A percentile compares a stretch with the other conserved stretches of the same genome.
phyloP scores from a whole-genome alignment of 2,888 invertebrate genomes.

The Brachyptera putata region DNA sequence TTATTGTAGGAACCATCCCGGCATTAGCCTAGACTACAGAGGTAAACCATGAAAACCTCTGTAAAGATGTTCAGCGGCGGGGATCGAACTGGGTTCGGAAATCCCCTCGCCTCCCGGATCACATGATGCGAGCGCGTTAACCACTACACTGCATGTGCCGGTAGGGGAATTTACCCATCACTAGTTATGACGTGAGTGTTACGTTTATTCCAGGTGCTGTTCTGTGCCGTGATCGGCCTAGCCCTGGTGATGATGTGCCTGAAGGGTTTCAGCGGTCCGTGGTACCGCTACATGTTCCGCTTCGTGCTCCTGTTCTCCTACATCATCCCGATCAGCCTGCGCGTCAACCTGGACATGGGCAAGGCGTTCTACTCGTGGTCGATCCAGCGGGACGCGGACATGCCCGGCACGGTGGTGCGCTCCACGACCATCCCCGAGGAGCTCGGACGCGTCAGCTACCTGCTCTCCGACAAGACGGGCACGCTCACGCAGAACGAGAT shows the following conservation, averaged over 20 bases:
- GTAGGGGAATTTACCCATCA: no score
- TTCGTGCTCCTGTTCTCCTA: conserved; percentile 97
- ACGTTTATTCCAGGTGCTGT: conserved; percentile 59
- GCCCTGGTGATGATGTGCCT: conserved; percentile 93
- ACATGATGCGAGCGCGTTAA: no score
- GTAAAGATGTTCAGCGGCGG: no score
- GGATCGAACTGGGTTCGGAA: no score
- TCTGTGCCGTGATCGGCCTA: conserved; percentile 83
- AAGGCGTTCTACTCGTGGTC: conserved; percentile 97
- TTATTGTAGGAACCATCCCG: no score
- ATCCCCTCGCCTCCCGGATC: no score
- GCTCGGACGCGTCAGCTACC: conserved; percentile 90
- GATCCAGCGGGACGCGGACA: conserved; percentile 88
- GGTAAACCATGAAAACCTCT: no score
- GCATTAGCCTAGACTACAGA: no score
- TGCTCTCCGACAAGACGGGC: conserved; percentile 98
- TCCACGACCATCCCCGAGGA: conserved; percentile 99
- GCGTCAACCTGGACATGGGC: conserved; percentile 98
- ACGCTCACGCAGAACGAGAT: conserved; percentile 98
- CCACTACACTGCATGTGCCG: no score
- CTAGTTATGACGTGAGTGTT: neutral
- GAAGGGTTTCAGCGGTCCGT: conserved; percentile 94
- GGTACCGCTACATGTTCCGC: conserved; percentile 94
- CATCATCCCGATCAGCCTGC: conserved; percentile 96
- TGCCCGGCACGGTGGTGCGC: conserved; percentile 90